A percentile compares a stretch with the other conserved stretches of the same genome.
Evolutionary conservation across 2,113 vertebrate genomes (phyloP).

Genomic region (Dipodomys ordii): DNA sequence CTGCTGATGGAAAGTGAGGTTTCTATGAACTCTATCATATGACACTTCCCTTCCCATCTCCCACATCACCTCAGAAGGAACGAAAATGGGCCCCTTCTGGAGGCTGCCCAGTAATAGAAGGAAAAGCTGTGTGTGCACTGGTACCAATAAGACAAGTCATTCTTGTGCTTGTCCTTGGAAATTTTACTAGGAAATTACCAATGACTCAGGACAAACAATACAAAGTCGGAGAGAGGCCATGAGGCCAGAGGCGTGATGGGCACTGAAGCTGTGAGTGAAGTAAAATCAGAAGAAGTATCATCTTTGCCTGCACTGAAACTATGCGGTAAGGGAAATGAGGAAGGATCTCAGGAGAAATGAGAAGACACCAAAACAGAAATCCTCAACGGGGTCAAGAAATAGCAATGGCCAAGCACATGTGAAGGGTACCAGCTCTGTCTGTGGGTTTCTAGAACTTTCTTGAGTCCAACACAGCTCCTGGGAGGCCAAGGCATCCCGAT

Average conservation of each 20-base stretch:
- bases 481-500: neutral
- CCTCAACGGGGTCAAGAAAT: too few species aligned
- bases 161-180: neutral
- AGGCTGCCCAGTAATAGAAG: neutral
- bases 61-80: neutral
- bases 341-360: neutral
- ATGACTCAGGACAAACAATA: neutral
- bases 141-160: neutral
- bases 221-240: accelerated
- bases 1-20: neutral
- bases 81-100: neutral
- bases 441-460: too few species aligned
- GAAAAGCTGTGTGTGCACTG: neutral
- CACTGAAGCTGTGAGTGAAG: neutral
- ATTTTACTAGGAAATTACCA: neutral
- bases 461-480: neutral
- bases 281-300: neutral
- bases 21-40: accelerated
- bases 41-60: neutral
- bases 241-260: neutral
- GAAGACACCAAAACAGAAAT: neutral
- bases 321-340: neutral
- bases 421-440: neutral
- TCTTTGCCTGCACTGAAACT: neutral
- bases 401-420: accelerated